These are phyloP conservation scores for Archaeoteleia sp. DNA, from an alignment of 2,888 invertebrate genomes.

Conservation along the genomic window DNA sequence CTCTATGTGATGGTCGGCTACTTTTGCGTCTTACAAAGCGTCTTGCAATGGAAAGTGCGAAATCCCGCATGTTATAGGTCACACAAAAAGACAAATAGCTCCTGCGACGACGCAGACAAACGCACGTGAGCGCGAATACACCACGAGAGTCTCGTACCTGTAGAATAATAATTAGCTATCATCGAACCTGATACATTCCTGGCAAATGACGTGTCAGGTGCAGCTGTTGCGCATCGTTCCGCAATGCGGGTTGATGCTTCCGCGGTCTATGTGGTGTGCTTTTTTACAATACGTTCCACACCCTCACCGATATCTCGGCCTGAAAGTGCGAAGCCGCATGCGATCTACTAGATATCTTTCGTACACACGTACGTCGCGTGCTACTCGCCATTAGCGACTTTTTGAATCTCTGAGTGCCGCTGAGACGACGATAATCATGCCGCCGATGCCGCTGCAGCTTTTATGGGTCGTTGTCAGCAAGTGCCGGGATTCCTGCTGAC, in stretches of 20 bases:
- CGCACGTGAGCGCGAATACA: slow-evolving; percentile 52
- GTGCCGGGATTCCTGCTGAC: background rate
- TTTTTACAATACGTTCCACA: slow-evolving; percentile 12
- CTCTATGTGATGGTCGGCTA: slow-evolving; percentile 48
- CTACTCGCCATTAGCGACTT: slow-evolving; percentile 32
- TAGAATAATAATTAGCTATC: slow-evolving; percentile 69
- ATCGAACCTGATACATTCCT: slow-evolving; percentile 68
- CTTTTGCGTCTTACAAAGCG: slow-evolving; percentile 44
- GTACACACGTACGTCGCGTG: slow-evolving; percentile 35
- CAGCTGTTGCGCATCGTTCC: slow-evolving; percentile 68
- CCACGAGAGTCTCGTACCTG: slow-evolving; percentile 56
- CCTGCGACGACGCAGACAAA: slow-evolving; percentile 44
- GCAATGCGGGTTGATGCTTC: slow-evolving; percentile 53
- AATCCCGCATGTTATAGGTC: slow-evolving; percentile 48
- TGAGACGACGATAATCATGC: slow-evolving; percentile 11
- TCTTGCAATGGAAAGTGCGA: slow-evolving; percentile 52
- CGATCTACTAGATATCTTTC: slow-evolving; percentile 33
- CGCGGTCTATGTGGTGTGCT: slow-evolving; percentile 19
- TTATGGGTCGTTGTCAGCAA: slow-evolving; percentile 8
- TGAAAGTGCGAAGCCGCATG: slow-evolving; percentile 44
- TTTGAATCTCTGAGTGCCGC: slow-evolving; percentile 14
- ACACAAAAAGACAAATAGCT: slow-evolving; percentile 48
- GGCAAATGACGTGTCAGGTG: slow-evolving; percentile 70
- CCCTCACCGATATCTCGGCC: slow-evolving; percentile 31
- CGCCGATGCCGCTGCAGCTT: slow-evolving; percentile 12